Evolutionary conservation across 2,888 invertebrate genomes (phyloP), one percentile per base, ranked within the genome.

Genomic region (Cyclophora albipunctata): DNA sequence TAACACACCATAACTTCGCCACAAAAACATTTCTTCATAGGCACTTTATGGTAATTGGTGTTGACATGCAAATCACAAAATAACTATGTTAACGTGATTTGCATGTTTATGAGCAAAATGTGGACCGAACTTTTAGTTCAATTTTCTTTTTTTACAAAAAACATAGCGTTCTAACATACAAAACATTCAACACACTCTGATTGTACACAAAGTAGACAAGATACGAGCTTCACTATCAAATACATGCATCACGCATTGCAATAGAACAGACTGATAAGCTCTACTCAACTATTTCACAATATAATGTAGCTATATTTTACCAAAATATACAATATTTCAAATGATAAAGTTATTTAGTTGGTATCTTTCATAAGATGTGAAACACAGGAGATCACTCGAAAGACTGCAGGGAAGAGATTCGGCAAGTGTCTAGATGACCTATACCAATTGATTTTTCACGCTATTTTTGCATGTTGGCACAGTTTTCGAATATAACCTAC

Each of bases 401-500:
- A 75, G 75, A 84, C 84, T 82, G 80, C 75, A 75, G 66, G 64
- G 61, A 61, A 68, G 69, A 72, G 66, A 64, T 66, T 70, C 68
- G 69, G 69, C 64, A 69, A 67, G 69, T 71, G 69, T 67, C 71
- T 69, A 69, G 70, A 62, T 75, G 63, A 63, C 51, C 56, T 53
- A 55, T 59, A 69, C 69, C 75, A 78, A 87, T 87, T 84, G 84
- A 86, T 86, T 86, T 84, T 81, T 66, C 71, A 66, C 60, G 75
- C 78, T 86, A 86, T 85, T 86, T 84, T 82, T 79, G 80, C 68
- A 78, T 77, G 73, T 75, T 77, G 80, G 75, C 81, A 79, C 78
- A 72, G 73, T 69, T 78, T 75, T 49, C 53, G 44, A 42, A 47
- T 54, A 42, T 46, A 43, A 43, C 43, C 43, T 43, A 34, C 43